phyloP scores from a whole-genome alignment of 1,140 invertebrate genomes.

The Tetraneura akinire region DNA sequence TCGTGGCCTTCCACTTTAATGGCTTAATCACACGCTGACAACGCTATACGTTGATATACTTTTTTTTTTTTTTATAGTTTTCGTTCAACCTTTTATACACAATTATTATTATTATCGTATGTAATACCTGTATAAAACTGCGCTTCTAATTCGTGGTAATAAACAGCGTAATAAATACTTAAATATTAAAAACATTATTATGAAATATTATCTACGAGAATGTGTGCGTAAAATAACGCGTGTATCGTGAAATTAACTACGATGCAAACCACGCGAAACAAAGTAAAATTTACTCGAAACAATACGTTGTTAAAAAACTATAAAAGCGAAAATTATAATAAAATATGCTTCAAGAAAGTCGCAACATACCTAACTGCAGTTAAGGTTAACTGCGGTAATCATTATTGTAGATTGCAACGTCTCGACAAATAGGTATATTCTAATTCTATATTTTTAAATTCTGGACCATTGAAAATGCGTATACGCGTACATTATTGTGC shows the following conservation, averaged over 20 bases:
- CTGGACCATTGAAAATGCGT: too few relatives aligned
- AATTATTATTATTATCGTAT: neutral
- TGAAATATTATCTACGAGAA: neutral
- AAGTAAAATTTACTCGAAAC: neutral
- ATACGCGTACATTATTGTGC: too few relatives aligned
- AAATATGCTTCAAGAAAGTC: neutral
- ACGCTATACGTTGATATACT: neutral
- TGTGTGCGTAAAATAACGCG: neutral
- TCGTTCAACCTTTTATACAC: neutral
- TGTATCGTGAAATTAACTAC: too few relatives aligned
- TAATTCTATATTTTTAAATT: too few relatives aligned
- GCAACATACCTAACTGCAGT: too few relatives aligned
- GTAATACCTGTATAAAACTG: too few relatives aligned
- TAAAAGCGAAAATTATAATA: neutral
- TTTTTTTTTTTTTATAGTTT: neutral
- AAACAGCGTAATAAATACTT: neutral
- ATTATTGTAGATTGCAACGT: neutral
- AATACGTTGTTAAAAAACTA: neutral
- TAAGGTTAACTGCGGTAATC: neutral
- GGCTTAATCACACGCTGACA: neutral
- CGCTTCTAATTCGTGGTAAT: neutral
- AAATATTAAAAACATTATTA: neutral
- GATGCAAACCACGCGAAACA: neutral
- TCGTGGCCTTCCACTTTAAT: neutral
- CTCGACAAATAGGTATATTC: neutral